A percentile compares a stretch with the other conserved stretches of the same genome.
Evolutionary conservation across 2,113 vertebrate species (phyloP).

Genomic region (Piprites chloris): DNA sequence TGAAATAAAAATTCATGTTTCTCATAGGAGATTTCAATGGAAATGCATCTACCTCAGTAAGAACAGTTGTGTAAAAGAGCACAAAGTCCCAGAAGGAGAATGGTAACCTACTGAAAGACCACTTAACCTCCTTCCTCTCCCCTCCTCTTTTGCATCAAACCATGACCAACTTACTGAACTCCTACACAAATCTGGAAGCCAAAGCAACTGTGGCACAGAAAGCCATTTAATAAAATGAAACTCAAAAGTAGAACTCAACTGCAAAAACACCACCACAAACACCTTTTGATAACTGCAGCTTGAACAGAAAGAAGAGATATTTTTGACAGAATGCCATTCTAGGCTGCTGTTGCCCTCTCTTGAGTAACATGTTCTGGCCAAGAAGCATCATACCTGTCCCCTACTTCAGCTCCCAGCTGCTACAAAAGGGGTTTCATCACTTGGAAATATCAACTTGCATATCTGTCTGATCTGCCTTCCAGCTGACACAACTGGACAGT

Average conservation of each 20-base stretch:
- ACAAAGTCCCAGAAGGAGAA: neutral
- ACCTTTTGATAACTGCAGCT: neutral
- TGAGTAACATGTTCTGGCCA: neutral
- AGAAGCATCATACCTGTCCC: neutral
- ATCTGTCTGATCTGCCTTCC: neutral
- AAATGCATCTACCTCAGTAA: neutral
- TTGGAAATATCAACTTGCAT: neutral
- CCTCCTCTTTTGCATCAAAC: neutral
- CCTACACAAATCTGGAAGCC: neutral
- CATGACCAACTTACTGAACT: neutral
- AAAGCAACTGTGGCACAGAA: neutral
- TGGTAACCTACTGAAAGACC: neutral
- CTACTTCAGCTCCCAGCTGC: neutral
- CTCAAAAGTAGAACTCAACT: neutral
- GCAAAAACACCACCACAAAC: neutral
- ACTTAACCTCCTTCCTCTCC: accelerated
- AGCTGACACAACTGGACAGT: neutral
- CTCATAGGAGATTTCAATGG: neutral
- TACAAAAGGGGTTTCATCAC: neutral
- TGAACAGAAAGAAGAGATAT: neutral
- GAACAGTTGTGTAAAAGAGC: neutral
- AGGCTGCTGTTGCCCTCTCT: neutral
- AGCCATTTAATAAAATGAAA: neutral
- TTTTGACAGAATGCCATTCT: neutral
- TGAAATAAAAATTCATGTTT: neutral